These are phyloP conservation scores for Didymodactylos carnosus DNA, from an alignment of 2,888 invertebrate species.

Conservation along the genomic window DNA sequence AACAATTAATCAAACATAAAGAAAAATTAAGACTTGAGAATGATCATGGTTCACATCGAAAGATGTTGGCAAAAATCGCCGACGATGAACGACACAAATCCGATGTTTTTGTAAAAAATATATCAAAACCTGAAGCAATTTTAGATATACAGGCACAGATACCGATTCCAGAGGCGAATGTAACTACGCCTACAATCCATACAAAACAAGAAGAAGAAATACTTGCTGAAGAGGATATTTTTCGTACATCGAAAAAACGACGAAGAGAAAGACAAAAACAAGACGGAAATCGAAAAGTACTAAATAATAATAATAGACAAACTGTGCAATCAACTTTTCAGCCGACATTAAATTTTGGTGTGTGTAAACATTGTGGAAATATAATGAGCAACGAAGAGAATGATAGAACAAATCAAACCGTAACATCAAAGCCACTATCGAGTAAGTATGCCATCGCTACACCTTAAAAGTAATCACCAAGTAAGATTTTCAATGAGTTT, in stretches of 20 bases:
- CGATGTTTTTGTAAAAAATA: neutral
- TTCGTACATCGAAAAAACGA: neutral
- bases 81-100: neutral
- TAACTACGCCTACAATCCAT: too few relatives aligned
- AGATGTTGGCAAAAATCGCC: neutral
- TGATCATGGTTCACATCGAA: neutral
- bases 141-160: too few relatives aligned
- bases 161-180: too few relatives aligned
- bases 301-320: too few relatives aligned
- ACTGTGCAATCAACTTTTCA: too few relatives aligned
- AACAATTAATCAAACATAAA: neutral
- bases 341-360: too few relatives aligned
- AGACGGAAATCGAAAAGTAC: too few relatives aligned
- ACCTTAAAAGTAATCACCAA: too few relatives aligned
- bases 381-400: neutral
- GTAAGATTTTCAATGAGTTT: too few relatives aligned
- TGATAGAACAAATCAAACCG: neutral
- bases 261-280: neutral
- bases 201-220: neutral
- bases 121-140: neutral
- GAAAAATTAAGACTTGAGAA: neutral
- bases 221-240: neutral
- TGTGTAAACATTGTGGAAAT: neutral
- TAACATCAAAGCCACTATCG: too few relatives aligned
- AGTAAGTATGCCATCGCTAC: too few relatives aligned